Base-by-base conservation (phyloP, 2,113 vertebrate genomes). In the Upupa epops region DNA sequence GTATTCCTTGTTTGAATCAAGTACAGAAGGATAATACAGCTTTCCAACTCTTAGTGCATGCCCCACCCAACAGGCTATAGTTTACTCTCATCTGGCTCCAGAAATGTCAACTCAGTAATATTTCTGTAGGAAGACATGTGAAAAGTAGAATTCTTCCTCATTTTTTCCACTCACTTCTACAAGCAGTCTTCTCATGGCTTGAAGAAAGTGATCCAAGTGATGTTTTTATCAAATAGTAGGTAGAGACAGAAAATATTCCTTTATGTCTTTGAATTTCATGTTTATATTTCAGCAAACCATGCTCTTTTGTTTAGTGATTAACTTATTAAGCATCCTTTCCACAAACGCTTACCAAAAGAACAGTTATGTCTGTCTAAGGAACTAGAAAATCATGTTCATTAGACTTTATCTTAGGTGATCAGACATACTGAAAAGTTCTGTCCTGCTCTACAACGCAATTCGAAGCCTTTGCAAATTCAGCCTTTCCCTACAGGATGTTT, bases 381-480 rank as follows among this genome's bases (percentile, higher is more conserved):
- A 54, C 52, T 69, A 32, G 40, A 89, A 93, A 90, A 92, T 65
- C 36, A 4, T 36, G 18, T 60, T 91, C 45, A 90, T 93, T 92
- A 89, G 52, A 64, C 89, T 94, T 85, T 79, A 77, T 74, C 28
- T 79, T 61, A 80, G 22, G 29, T 1, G 2, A 76, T 76, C 54
- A 85, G 60, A 93, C 76, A 51, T 84, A 90, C 58, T 84, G 69
- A 83, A 45, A 66, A 76, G 49, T 24, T 60, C 79, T 64, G 22
- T 70, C 42, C 49, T 80, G 13, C 46, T 83, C 66, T 6, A 92
- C 17, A 85, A 34, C 55, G 45, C 48, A 60, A 52, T n/a, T 29
- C 76, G 59, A 91, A 94, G 55, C 25, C 68, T 88, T 70, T 74
- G 90, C 36, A 94, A 86, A 90, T 86, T 81, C 66, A 90, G 40